Percentiles rank a stretch among this genome's conserved stretches.
Evolutionary conservation across 2,797 vertebrate genomes (phyloP).

Genomic region (Buceros bicornis): DNA sequence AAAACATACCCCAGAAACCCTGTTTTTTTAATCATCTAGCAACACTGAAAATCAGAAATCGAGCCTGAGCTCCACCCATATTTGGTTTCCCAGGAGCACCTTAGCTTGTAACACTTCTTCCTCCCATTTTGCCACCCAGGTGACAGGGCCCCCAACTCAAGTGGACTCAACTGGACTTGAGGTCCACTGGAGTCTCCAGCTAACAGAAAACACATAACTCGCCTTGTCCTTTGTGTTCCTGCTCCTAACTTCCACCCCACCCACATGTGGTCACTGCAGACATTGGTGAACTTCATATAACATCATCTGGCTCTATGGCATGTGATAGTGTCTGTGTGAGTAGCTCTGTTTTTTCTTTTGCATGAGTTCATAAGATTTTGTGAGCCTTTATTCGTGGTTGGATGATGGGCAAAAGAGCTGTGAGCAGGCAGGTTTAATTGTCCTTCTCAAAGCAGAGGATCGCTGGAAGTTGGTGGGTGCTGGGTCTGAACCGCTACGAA

Average conservation of each 20-base stretch:
- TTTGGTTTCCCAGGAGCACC: not conserved
- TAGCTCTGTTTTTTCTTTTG: not conserved
- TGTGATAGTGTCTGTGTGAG: not conserved
- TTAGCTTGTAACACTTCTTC: not conserved
- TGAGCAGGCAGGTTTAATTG: not conserved
- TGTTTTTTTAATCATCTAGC: not conserved
- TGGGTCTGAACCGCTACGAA: not conserved
- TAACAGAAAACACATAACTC: not conserved
- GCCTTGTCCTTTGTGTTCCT: not conserved
- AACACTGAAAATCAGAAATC: not conserved
- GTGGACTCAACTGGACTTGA: not conserved
- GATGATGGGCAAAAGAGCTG: not conserved
- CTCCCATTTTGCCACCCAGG: not conserved
- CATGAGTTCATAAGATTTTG: not conserved
- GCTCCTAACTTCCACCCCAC: not conserved
- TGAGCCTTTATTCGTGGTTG: not conserved
- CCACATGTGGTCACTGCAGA: accelerated
- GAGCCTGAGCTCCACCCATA: not conserved
- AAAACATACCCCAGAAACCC: not conserved
- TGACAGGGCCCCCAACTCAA: accelerated
- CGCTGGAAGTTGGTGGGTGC: not conserved
- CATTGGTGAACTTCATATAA: not conserved
- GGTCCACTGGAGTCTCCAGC: not conserved
- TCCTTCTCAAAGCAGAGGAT: not conserved
- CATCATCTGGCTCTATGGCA: not conserved